Conservation (phyloP, 2,797 vertebrate species). For the Sitta carolinensis region DNA sequence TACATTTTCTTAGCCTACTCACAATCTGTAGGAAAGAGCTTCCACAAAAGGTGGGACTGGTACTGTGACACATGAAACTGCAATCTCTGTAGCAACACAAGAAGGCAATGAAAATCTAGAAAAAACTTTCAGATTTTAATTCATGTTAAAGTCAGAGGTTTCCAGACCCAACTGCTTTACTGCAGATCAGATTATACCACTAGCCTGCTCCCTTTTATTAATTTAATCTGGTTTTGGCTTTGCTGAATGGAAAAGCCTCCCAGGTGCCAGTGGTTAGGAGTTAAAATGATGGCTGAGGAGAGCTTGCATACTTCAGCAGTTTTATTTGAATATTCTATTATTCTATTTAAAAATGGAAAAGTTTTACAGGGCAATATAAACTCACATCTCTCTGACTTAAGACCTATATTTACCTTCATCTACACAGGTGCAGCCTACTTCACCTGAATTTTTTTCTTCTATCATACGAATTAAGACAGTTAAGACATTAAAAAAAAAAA, state of each 20-base stretch:
- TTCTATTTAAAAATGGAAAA: not conserved
- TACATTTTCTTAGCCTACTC: not conserved
- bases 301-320: not conserved
- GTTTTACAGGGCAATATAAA: slow-evolving; percentile 1
- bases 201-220: slow-evolving; percentile 53
- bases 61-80: not conserved
- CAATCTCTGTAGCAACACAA: not conserved
- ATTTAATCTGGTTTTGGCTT: slow-evolving; percentile 47
- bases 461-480: not conserved
- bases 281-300: not conserved
- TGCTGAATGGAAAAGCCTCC: slow-evolving; percentile 42
- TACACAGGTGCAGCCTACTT: not conserved
- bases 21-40: not conserved
- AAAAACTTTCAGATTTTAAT: slow-evolving; percentile 44
- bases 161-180: slow-evolving; percentile 29
- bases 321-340: not conserved
- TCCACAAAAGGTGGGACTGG: not conserved
- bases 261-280: not conserved
- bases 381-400: not conserved
- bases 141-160: slow-evolving; percentile 17
- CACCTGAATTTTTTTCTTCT: not conserved
- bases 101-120: slow-evolving; percentile 32
- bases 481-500: not conserved
- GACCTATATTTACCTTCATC: not conserved
- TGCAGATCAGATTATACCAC: slow-evolving; percentile 33